Conservation (phyloP, 2,888 invertebrate genomes). For the Gortyna flavago region DNA sequence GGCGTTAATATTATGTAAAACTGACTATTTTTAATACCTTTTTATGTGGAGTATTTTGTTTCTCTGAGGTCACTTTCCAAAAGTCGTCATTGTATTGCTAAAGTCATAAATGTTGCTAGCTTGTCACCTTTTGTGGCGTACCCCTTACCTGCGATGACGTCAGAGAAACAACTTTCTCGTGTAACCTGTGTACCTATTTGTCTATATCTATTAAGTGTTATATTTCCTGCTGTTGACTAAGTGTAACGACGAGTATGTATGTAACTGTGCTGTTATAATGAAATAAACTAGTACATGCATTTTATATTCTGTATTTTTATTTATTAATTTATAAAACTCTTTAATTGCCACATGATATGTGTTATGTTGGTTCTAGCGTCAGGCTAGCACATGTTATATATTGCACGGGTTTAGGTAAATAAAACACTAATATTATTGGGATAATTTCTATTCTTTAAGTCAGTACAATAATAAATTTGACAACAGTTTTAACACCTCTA, state of each 20-base stretch:
- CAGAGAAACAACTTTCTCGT: conserved; percentile 42
- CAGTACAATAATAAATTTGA: conserved; percentile 86
- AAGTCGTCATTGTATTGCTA: conserved; percentile 20
- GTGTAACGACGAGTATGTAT: conserved; percentile 75
- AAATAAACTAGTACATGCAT: conserved; percentile 72
- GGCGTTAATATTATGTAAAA: conserved; percentile 46
- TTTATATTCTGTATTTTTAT: conserved; percentile 55
- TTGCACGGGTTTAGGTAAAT: conserved; percentile 16
- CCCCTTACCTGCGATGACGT: conserved; percentile 28
- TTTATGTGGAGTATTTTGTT: conserved; percentile 49
- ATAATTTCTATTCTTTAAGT: conserved; percentile 88
- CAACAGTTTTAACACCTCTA: conserved; percentile 87
- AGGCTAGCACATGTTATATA: neutral
- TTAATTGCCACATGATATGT: neutral
- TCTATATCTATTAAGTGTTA: conserved; percentile 69
- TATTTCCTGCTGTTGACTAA: conserved; percentile 80
- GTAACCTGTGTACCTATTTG: conserved; percentile 52
- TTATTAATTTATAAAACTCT: conserved; percentile 42
- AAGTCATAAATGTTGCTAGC: conserved; percentile 41
- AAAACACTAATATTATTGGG: conserved; percentile 70
- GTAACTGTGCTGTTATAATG: conserved; percentile 71
- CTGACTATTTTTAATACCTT: conserved; percentile 64
- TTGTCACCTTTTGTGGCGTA: conserved; percentile 54
- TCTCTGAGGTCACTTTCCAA: conserved; percentile 38
- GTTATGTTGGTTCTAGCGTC: neutral